Evolutionary conservation across 2,888 invertebrate genomes (phyloP).

Genomic region (Ellobium chinense): DNA sequence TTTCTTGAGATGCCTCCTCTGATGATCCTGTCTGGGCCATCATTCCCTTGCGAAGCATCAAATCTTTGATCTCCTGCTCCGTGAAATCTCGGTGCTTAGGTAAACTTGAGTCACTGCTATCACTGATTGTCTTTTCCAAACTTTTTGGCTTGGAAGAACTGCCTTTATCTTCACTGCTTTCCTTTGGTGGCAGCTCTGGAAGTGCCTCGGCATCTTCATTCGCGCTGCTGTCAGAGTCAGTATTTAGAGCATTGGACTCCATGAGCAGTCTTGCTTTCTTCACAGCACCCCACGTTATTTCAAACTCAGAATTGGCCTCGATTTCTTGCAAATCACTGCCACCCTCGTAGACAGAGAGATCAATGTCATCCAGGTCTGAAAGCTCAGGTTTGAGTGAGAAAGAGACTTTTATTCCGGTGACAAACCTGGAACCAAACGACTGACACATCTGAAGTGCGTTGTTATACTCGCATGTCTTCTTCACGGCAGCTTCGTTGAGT

Average conservation of each 20-base stretch:
- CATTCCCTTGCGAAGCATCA: slow-evolving; percentile 26
- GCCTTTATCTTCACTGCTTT: not conserved
- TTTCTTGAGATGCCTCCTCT: not conserved
- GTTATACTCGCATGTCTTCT: slow-evolving; percentile 52
- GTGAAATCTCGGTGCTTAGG: slow-evolving; percentile 6
- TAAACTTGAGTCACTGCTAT: not conserved
- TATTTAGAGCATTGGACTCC: not conserved
- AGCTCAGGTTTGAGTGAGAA: slow-evolving; percentile 57
- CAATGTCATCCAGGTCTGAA: slow-evolving; percentile 43
- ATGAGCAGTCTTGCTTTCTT: slow-evolving; percentile 20
- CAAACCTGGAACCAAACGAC: slow-evolving; percentile 53
- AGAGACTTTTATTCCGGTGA: slow-evolving; percentile 58
- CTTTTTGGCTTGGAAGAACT: not conserved
- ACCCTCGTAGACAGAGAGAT: slow-evolving; percentile 42
- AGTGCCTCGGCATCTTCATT: not conserved
- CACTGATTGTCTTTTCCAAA: not conserved
- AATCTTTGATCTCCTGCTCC: slow-evolving; percentile 4
- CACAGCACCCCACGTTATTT: slow-evolving; percentile 55
- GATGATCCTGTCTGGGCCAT: not conserved
- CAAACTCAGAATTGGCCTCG: slow-evolving; percentile 60
- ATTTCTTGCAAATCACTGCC: slow-evolving; percentile 58
- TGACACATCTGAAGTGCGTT: slow-evolving; percentile 59
- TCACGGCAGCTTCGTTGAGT: slow-evolving; percentile 57
- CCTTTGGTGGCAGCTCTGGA: not conserved
- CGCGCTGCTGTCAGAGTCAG: not conserved